Evolutionary conservation across 23 tunicate genomes (phyloP), one percentile per base, ranked within the genome.

Genomic region (Pegea sp.): DNA sequence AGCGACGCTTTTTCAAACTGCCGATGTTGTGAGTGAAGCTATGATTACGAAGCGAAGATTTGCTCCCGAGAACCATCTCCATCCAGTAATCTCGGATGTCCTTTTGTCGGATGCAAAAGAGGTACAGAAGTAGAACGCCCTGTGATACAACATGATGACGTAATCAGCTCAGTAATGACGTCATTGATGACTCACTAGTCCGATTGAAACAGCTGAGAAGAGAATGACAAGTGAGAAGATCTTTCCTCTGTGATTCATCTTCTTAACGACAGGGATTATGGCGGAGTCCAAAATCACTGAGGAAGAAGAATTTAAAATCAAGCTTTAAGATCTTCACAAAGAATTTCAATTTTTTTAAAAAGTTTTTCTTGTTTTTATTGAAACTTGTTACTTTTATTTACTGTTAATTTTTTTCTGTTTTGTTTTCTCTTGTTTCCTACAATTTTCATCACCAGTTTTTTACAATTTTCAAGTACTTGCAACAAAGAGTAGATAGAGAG

Each of bases 51-150:
- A 21, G 28, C n/a, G 57, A 30, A 42, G 32, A 26, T 3, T 51
- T 50, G 23, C 61, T 58, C 5, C 71, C 66, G 7, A 42, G 16
- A 21, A 64, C 16, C 11, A 65, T 60, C n/a, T 57, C 50, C 34
- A 65, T 11, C 81, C 81, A 73, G 30, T 73, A 67, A 0, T 57
- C n/a, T 13, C 81, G 53, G 23, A 73, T 65, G 38, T 73, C 81
- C 20, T 58, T 59, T 51, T 73, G 81, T 20, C 53, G 71, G 7
- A 73, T 8, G 42, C 81, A 73, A 56, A 73, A 73, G 22, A 73
- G 30, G 22, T 59, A 23, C 81, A 73, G 57, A 28, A 73, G 44
- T 34, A 56, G 27, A 2, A 73, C 50, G 3, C 81, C 81, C 81
- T 73, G 54, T 16, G 25, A 20, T 13, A n/a, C n/a, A n/a, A n/a